Base-by-base conservation (phyloP, 2,888 invertebrate species). In the Adela reaumurella region DNA sequence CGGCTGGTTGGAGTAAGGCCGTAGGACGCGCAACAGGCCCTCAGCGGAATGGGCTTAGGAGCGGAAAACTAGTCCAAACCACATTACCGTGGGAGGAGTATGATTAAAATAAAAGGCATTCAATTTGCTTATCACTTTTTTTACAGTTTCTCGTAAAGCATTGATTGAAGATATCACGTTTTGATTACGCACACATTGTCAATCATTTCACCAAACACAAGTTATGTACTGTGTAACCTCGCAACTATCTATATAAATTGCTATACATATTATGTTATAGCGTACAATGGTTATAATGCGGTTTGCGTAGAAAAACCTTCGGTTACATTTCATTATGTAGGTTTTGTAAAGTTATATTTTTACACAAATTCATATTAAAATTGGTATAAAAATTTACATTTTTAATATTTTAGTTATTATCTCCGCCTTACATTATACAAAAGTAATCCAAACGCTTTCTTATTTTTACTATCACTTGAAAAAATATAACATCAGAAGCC, bases 141-240 rank as follows among this genome's bases (percentile, higher is more conserved):
- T 77, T 68, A 77, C 74, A 69, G 67, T 76, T 68, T 71, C 66
- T 17, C 70, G 70, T 77, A 76, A 77, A 78, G 77, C 76, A 77
- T 76, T 74, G 70, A 73, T 74, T 76, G 76, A 76, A 78, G 73
- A 77, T 78, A 78, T 78, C 78, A 78, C 78, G 71, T 70, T 74
- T 74, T 67, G 65, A 70, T 76, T 77, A 74, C 71, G 74, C 78
- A 76, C 74, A 77, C 74, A 70, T 35, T 67, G 64, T 72, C 70
- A 74, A 73, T 70, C 68, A 67, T 74, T 35, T 35, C 74, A 70
- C 68, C 65, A 46, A 61, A 72, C 72, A 70, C 68, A 50, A 48
- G 19, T 43, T 14, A 8, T 63, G 68, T 67, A 69, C 68, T 65
- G 59, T 63, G 59, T 49, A 48, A 24, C 29, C 53, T 62, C 54